Evolutionary conservation across 30 jellyfish, hydroid and myxozoan species (phyloP).

Genomic region (Hydractinia echinata): DNA sequence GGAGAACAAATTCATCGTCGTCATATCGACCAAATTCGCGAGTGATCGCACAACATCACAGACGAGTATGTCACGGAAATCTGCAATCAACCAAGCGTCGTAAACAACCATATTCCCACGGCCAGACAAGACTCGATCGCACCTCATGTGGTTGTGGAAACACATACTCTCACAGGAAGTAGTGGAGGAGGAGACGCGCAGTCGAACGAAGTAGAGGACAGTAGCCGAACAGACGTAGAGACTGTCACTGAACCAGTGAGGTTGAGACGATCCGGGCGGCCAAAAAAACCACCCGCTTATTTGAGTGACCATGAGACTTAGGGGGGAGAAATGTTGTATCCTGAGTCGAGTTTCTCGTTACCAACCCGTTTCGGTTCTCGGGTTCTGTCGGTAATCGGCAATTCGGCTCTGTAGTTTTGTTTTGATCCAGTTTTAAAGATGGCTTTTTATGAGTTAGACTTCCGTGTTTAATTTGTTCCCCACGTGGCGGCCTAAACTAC

Average conservation of each 20-base stretch:
- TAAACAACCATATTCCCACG: background rate
- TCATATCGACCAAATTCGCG: background rate
- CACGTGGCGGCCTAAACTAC: background rate
- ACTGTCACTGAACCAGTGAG: conserved; percentile 1
- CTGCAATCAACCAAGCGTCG: background rate
- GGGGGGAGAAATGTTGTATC: too few species aligned
- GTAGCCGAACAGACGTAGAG: background rate
- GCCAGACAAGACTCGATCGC: background rate
- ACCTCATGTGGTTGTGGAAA: background rate
- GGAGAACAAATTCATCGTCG: background rate
- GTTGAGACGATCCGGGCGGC: conserved; percentile 7
- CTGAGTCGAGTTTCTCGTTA: too few species aligned
- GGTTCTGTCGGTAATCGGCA: too few species aligned
- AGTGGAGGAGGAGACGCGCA: background rate
- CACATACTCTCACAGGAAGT: background rate
- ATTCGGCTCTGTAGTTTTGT: conserved; percentile 1
- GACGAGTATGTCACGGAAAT: conserved; percentile 12
- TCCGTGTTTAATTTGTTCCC: too few species aligned
- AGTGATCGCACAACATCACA: conserved; percentile 10
- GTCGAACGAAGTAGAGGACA: conserved; percentile 9
- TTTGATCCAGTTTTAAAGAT: background rate
- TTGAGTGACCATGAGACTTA: too few species aligned
- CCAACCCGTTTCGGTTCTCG: too few species aligned
- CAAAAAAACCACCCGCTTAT: conserved; percentile 1
- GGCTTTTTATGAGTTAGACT: background rate